Conservation (phyloP, 2,113 vertebrate genomes). For the Brachionichthys hirsutus region DNA sequence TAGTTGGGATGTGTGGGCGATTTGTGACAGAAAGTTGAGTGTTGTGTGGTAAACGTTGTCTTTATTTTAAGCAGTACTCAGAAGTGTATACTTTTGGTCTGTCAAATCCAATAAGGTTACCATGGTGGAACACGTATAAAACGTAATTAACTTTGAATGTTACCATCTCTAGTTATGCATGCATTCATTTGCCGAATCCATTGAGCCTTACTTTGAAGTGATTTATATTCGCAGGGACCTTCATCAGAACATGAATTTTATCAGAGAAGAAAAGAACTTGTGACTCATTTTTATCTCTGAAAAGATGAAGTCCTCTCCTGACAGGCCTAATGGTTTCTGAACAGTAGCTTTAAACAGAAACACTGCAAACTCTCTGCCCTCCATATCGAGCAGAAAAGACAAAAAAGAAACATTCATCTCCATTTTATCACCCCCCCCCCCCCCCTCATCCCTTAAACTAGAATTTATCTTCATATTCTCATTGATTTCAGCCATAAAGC, state of each 20-base stretch:
- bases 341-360: conserved; percentile 15
- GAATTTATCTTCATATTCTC: too few relatives aligned
- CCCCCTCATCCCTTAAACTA: too few relatives aligned
- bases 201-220: too few relatives aligned
- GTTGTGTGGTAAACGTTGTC: conserved; percentile 1
- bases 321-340: conserved; percentile 5
- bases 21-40: conserved; percentile 3
- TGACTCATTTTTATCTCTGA: conserved; percentile 11
- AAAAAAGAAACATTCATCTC: not conserved
- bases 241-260: too few relatives aligned
- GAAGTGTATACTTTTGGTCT: not conserved
- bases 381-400: not conserved
- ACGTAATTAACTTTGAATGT: conserved; percentile 31
- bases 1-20: not conserved
- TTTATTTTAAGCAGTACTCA: conserved; percentile 1
- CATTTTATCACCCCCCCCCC: too few relatives aligned
- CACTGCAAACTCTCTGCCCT: not conserved
- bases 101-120: conserved; percentile 22
- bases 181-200: too few relatives aligned
- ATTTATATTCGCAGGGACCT: too few relatives aligned
- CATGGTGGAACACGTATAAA: not conserved
- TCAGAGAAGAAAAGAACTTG: too few relatives aligned
- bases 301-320: not conserved
- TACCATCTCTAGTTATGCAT: too few relatives aligned
- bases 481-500: too few relatives aligned